phyloP scores from a whole-genome alignment of 2,888 invertebrate species.

The Cremastobaeus sp. region DNA sequence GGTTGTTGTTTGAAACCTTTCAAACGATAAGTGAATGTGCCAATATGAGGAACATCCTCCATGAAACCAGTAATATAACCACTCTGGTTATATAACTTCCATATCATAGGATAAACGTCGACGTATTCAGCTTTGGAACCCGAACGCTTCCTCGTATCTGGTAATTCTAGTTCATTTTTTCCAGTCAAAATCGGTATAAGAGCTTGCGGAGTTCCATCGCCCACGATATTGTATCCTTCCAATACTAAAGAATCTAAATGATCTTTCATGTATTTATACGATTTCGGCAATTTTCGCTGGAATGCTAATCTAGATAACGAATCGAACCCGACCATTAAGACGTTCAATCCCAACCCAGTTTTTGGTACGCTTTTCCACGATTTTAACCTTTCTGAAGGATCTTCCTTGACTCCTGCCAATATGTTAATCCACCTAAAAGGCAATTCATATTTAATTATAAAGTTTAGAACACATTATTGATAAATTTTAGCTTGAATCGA shows the following conservation, averaged over 20 bases:
- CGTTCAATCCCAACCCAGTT: conserved; percentile 81
- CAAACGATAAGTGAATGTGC: conserved; percentile 93
- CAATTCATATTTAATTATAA: conserved; percentile 5
- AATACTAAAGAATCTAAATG: conserved; percentile 83
- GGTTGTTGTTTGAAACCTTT: conserved; percentile 91
- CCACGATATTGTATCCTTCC: conserved; percentile 89
- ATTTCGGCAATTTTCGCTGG: conserved; percentile 85
- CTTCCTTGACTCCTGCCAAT: conserved; percentile 82
- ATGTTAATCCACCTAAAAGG: conserved; percentile 82
- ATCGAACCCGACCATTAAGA: conserved; percentile 93
- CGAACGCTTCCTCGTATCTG: conserved; percentile 88
- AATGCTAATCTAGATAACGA: conserved; percentile 91
- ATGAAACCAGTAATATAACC: conserved; percentile 89
- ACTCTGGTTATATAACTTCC: conserved; percentile 86
- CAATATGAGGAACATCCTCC: conserved; percentile 90
- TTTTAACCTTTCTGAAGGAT: conserved; percentile 77
- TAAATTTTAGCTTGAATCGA: background rate
- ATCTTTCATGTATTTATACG: conserved; percentile 84
- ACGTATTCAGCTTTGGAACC: conserved; percentile 82
- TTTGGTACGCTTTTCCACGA: conserved; percentile 79
- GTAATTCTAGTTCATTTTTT: conserved; percentile 90
- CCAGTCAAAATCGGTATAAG: conserved; percentile 93
- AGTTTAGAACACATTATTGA: too few species aligned
- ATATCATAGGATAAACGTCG: conserved; percentile 91
- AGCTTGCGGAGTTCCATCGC: conserved; percentile 92